These are phyloP conservation scores for Discoglossus pictus DNA, from an alignment of 2,797 vertebrate species.

Conservation along the genomic window DNA sequence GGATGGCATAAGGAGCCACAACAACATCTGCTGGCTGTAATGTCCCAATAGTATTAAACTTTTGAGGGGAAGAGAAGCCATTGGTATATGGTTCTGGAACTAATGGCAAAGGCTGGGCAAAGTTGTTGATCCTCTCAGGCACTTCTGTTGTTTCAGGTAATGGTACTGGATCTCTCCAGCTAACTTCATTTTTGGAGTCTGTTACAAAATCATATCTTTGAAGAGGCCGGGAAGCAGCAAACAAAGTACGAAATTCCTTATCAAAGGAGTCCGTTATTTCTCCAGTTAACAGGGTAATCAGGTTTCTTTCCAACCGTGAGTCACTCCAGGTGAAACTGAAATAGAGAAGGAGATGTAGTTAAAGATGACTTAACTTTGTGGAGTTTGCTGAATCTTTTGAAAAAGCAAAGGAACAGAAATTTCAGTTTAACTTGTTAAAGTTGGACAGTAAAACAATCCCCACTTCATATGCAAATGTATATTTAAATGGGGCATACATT, in stretches of 20 bases:
- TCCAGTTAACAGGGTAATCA: constrained; percentile 79
- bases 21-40: constrained; percentile 29
- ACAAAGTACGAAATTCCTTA: constrained; percentile 81
- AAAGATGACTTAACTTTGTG: no score
- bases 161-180: neutral
- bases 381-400: no score
- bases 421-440: no score
- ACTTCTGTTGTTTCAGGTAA: neutral
- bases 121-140: neutral
- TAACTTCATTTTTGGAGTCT: constrained; percentile 27
- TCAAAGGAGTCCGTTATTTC: constrained; percentile 76
- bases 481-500: no score
- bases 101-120: constrained; percentile 37
- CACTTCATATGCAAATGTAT: no score
- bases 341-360: neutral
- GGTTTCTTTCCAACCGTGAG: constrained; percentile 81
- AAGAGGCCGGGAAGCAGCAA: constrained; percentile 73
- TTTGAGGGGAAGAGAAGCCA: constrained; percentile 38
- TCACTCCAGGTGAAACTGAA: constrained; percentile 85
- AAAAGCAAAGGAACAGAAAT: no score
- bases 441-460: no score
- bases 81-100: constrained; percentile 18
- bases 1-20: constrained; percentile 7
- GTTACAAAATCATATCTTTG: constrained; percentile 48
- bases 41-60: constrained; percentile 36